Evolutionary conservation across 1,140 invertebrate species (phyloP), one percentile per base, ranked within the genome.

Genomic region (Chelonus insularis): DNA sequence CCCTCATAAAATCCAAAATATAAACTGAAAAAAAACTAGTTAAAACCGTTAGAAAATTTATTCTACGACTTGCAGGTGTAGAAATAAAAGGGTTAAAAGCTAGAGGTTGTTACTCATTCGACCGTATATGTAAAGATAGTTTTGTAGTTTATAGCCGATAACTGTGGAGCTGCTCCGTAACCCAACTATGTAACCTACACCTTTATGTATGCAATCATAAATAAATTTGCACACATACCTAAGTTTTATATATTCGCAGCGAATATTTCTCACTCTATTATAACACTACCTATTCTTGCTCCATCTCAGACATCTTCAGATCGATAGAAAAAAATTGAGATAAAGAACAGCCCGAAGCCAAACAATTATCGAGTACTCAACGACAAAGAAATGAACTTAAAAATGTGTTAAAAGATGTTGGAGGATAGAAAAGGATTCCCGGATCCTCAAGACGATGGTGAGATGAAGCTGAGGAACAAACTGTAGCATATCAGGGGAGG

Each of bases 141-240:
- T 78, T 69, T 70, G 69, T 68, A 70, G 68, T 81, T 81, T 81
- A 81, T 73, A 75, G 69, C 65, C 76, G 76, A 81, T 79, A 78
- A 81, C 72, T 66, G 67, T 50, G 68, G 66, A 29, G 25, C n/a
- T 23, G 20, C 36, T n/a, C 18, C 34, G 48, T 32, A 65, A 65
- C n/a, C n/a, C n/a, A n/a, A n/a, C 64, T 50, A 55, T 60, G 56
- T 62, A 62, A 62, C 60, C 47, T 60, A 62, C 60, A 57, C 55
- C 39, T 45, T 51, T 48, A 20, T 54, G 21, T 36, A 57, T 58
- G 41, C 39, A 36, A 34, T 62, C 48, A 60, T 56, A 62, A 50
- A 60, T 62, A 62, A 50, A 66, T 59, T 50, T 47, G 58, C 57
- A 59, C 63, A 63, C 57, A 48, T 58, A 57, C 54, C 18, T 39